Conservation (phyloP, 1,140 invertebrate species). For the Platyscapa corneri region DNA sequence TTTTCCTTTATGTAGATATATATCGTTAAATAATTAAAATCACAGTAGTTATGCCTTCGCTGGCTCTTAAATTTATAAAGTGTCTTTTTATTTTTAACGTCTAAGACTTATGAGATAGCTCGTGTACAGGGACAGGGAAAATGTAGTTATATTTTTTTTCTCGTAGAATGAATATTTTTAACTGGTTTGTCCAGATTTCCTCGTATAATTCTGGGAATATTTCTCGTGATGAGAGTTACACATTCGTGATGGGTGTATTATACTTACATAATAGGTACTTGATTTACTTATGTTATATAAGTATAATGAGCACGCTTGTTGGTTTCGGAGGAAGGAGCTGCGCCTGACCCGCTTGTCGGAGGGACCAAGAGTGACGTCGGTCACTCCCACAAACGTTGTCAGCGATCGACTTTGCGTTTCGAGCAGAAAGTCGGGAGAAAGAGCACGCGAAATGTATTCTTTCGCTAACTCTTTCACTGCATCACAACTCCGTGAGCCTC, state of each 20-base stretch:
- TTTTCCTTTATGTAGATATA: constrained; percentile 68
- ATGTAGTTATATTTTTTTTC: constrained; percentile 48
- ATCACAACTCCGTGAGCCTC: constrained; percentile 48
- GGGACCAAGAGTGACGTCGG: constrained; percentile 73
- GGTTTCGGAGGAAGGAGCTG: constrained; percentile 48
- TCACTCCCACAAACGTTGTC: constrained; percentile 72
- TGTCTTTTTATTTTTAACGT: constrained; percentile 62
- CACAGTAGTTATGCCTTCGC: constrained; percentile 75
- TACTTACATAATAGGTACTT: constrained; percentile 40
- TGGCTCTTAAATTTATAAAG: constrained; percentile 74
- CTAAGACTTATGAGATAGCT: constrained; percentile 71
- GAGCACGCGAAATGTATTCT: constrained; percentile 49
- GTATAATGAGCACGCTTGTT: background rate
- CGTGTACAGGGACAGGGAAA: constrained; percentile 64
- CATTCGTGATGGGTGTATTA: constrained; percentile 15
- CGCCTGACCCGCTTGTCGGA: constrained; percentile 70
- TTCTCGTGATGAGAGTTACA: constrained; percentile 40
- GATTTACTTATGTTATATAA: background rate
- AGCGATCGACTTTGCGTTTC: constrained; percentile 54
- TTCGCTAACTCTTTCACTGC: constrained; percentile 56
- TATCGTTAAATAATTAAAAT: constrained; percentile 76
- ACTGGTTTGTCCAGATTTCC: constrained; percentile 52
- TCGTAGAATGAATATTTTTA: constrained; percentile 44
- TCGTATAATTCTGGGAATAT: constrained; percentile 40
- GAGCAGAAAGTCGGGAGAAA: constrained; percentile 56